Base-by-base conservation (phyloP, 2,888 invertebrate genomes). In the Cryptophagus acutangulus region DNA sequence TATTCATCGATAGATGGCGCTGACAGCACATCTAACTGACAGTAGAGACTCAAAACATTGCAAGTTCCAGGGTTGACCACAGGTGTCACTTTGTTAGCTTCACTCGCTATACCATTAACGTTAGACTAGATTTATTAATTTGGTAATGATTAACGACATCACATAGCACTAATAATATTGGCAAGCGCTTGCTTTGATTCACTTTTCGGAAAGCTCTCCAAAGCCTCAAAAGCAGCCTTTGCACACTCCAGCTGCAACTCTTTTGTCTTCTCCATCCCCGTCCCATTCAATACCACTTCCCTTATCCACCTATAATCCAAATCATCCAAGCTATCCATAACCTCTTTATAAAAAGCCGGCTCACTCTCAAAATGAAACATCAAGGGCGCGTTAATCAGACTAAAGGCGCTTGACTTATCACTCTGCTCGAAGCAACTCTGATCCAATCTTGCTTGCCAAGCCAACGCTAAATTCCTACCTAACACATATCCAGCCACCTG, bases 391-490 rank as follows among this genome's bases (percentile, higher is more conserved):
- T 84, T 83, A 2, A 85, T 82, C 55, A 90, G 67, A 43, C 78
- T 83, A 64, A 85, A 84, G 2, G 74, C 61, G 18, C 69, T 65
- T n/a, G 51, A 53, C 14, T 59, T 57, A 16, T 31, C 31, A 59
- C 63, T 47, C 3, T 38, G 29, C 12, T 49, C 42, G 25, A 87
- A 86, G 6, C 80, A 77, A 55, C 84, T 82, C 12, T 83, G 70
- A 62, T 89, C 89, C 25, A 73, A 61, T 49, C 70, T 71, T 9
- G 76, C 74, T 71, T 93, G 92, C 84, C 89, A 89, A 1, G 90
- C 90, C 17, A 91, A 72, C 0, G 89, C 90, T 42, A 93, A 73
- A 71, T 91, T 87, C 61, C 87, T 85, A 4, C 92, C 94, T 73
- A 93, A 90, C 15, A 83, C 74, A 65, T 86, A 89, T 0, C 87